Evolutionary conservation across 1,140 invertebrate genomes (phyloP).

Genomic region (Heliconius hewitsoni): DNA sequence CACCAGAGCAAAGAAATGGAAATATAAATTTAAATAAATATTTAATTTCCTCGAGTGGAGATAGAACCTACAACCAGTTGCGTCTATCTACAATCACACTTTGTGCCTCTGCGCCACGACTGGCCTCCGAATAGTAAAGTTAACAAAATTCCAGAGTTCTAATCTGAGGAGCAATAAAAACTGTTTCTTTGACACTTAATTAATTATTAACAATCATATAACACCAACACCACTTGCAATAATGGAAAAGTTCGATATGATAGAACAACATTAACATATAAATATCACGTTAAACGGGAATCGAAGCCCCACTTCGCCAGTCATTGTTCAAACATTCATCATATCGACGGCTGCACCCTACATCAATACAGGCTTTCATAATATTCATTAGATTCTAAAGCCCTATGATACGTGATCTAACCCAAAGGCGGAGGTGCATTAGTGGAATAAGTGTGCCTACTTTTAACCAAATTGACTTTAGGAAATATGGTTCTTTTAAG

Average conservation of each 20-base stretch:
- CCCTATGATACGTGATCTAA: constrained; percentile 60
- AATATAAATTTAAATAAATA: too few relatives aligned
- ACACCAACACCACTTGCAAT: not conserved
- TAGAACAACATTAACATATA: constrained; percentile 38
- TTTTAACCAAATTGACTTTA: constrained; percentile 39
- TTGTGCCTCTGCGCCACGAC: too few relatives aligned
- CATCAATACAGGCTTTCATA: constrained; percentile 71
- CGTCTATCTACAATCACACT: too few relatives aligned
- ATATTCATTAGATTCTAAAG: constrained; percentile 76
- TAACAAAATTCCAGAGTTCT: too few relatives aligned
- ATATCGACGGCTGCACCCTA: constrained; percentile 70
- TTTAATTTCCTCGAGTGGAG: too few relatives aligned
- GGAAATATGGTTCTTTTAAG: constrained; percentile 17
- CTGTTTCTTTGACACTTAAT: too few relatives aligned
- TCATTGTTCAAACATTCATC: constrained; percentile 72
- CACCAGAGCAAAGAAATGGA: too few relatives aligned
- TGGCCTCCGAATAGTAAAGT: too few relatives aligned
- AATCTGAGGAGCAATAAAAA: too few relatives aligned
- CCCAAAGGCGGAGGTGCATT: constrained; percentile 39
- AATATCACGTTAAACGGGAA: constrained; percentile 62
- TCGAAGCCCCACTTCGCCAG: constrained; percentile 59
- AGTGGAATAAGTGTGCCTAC: constrained; percentile 33
- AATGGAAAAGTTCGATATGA: constrained; percentile 7
- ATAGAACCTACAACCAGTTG: too few relatives aligned
- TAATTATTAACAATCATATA: not conserved